Percentiles rank a stretch among this genome's conserved stretches.
phyloP scores from a whole-genome alignment of 2,797 vertebrate species.

The Phrynocephalus forsythii region DNA sequence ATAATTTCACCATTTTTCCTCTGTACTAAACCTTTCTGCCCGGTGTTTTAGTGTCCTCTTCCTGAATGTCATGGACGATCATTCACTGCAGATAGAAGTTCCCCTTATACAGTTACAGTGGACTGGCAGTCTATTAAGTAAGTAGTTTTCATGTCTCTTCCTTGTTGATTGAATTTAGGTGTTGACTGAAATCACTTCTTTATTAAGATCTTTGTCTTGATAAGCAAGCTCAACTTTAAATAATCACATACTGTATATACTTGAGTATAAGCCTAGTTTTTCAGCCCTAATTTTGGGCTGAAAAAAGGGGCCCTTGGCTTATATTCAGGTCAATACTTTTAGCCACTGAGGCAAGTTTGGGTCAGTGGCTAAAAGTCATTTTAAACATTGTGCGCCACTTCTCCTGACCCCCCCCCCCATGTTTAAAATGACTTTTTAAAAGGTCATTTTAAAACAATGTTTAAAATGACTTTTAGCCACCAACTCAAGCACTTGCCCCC shows the following conservation, averaged over 20 bases:
- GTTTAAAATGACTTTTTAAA: no score
- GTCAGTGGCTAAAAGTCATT: no score
- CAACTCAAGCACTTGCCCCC: no score
- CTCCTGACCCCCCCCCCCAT: no score
- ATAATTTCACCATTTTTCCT: not conserved
- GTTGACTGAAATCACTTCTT: not conserved
- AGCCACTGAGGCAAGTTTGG: no score
- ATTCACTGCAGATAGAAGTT: slow-evolving; percentile 85
- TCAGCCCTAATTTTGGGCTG: no score
- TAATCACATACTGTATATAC: not conserved
- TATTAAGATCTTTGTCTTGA: not conserved
- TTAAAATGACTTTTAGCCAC: no score
- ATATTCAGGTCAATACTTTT: no score
- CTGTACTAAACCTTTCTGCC: slow-evolving; percentile 4
- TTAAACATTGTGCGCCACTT: no score
- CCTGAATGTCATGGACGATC: slow-evolving; percentile 86
- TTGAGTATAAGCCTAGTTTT: no score
- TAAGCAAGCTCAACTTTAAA: not conserved
- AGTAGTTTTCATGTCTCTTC: slow-evolving; percentile 48
- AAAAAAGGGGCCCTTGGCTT: no score
- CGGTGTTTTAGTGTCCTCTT: slow-evolving; percentile 83
- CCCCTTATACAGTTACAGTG: slow-evolving; percentile 91
- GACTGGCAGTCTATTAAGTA: slow-evolving; percentile 98
- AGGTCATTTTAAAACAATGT: no score
- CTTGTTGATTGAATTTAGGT: not conserved